Conservation (phyloP, 2,888 invertebrate genomes). For the Drosophila borealis region DNA sequence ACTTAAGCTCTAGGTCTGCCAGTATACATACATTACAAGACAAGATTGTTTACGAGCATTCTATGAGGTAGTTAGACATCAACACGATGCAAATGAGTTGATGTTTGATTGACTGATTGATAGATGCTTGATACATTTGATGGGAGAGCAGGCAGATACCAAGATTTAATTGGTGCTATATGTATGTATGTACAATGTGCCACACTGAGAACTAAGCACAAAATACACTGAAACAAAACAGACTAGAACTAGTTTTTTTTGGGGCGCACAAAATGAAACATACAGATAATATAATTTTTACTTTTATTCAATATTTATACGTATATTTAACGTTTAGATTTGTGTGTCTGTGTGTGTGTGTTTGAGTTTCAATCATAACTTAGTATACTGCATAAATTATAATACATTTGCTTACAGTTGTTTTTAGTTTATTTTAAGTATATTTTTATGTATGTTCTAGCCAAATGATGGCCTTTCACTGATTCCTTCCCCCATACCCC, state of each 20-base stretch:
- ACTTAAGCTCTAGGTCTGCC: constrained; percentile 19
- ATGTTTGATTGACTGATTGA: constrained; percentile 28
- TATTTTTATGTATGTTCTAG: constrained; percentile 18
- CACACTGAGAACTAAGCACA: constrained; percentile 61
- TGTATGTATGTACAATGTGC: constrained; percentile 52
- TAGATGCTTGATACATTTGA: constrained; percentile 40
- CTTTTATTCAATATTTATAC: constrained; percentile 59
- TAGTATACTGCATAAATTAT: constrained; percentile 66
- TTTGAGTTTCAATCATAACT: constrained; percentile 43
- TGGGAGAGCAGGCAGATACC: constrained; percentile 61
- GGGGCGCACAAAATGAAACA: constrained; percentile 49
- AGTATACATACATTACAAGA: constrained; percentile 47
- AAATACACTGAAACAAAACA: constrained; percentile 62
- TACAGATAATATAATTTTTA: constrained; percentile 45
- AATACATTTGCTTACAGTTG: constrained; percentile 62
- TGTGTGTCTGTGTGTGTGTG: constrained; percentile 28
- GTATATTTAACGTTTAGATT: constrained; percentile 37
- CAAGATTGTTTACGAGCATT: constrained; percentile 41
- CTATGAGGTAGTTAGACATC: constrained; percentile 46
- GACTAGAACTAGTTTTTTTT: constrained; percentile 25
- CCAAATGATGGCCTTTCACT: constrained; percentile 39
- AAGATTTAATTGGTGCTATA: constrained; percentile 53
- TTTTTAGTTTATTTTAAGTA: constrained; percentile 12
- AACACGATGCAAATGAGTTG: constrained; percentile 59
- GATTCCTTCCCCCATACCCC: constrained; percentile 26